Evolutionary conservation across 2,888 invertebrate genomes (phyloP), one percentile per base, ranked within the genome.

Genomic region (Schizotus pectinicornis): DNA sequence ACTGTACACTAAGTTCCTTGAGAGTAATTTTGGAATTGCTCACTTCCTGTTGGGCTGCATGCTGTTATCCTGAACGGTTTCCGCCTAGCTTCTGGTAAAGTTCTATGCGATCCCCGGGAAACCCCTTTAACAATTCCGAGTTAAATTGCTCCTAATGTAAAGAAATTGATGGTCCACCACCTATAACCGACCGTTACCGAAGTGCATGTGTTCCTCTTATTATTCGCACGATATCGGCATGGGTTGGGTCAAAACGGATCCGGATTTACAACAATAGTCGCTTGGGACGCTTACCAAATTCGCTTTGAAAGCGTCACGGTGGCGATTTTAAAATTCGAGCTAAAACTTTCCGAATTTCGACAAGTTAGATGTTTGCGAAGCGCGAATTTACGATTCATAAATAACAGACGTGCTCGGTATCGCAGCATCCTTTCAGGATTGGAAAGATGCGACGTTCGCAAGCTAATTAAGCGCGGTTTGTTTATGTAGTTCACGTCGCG

Each of bases 111-210:
- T 45, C 32, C 33, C 37, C 45, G 45, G 53, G 53, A 37, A 53
- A 45, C 53, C 6, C 38, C 33, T n/a, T n/a, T n/a, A 53, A 46
- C 45, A 53, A 38, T 43, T 48, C 43, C 37, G 49, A 56, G 55
- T 56, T 56, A 56, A 56, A 56, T 56, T 56, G 42, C 51, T 56
- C 37, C 32, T 56, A 51, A 56, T 56, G 50, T 51, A 51, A 56
- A 51, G 46, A 56, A 56, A 51, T 56, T 51, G 56, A 56, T 56
- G 50, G 56, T 56, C 50, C 30, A 38, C 30, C 45, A 38, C 12
- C 30, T 36, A 14, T 56, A 39, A 42, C 55, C 49, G 43, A 39
- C 48, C 41, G 41, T 22, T 37, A 37, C 56, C 50, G 50, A 56
- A 56, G 43, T 45, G 37, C 50, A 56, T 56, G 56, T 56, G 50